A percentile compares a stretch with the other conserved stretches of the same genome.
phyloP scores from a whole-genome alignment of 2,888 invertebrate species.

The Agrilus cyanescens region DNA sequence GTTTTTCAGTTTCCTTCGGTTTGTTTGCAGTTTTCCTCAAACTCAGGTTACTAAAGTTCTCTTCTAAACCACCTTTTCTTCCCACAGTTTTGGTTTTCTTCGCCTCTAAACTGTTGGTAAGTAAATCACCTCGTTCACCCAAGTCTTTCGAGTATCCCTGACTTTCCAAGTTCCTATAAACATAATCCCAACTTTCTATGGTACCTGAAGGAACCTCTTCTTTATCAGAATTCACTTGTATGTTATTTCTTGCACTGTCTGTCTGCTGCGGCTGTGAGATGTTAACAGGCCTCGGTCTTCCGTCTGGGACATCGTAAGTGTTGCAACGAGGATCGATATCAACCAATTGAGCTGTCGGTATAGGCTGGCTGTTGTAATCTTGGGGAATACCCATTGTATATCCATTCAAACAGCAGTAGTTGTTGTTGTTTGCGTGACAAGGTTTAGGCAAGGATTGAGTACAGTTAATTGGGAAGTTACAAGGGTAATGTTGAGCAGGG shows the following conservation, averaged over 20 bases:
- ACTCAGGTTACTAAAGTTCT: slow-evolving; percentile 42
- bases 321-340: slow-evolving; percentile 44
- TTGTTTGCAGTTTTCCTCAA: slow-evolving; percentile 40
- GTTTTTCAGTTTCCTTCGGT: slow-evolving; percentile 41
- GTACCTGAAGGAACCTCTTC: slow-evolving; percentile 53
- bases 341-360: slow-evolving; percentile 57
- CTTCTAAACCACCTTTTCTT: slow-evolving; percentile 41
- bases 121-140: slow-evolving; percentile 52
- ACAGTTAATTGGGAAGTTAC: slow-evolving; percentile 18
- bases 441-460: slow-evolving; percentile 19
- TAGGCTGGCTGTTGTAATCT: slow-evolving; percentile 36
- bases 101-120: slow-evolving; percentile 37
- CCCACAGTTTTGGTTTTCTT: slow-evolving; percentile 33
- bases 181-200: slow-evolving; percentile 70
- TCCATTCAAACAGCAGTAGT: slow-evolving; percentile 28
- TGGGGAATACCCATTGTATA: slow-evolving; percentile 27
- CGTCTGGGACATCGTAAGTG: slow-evolving; percentile 26
- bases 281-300: slow-evolving; percentile 1
- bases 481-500: slow-evolving; percentile 17
- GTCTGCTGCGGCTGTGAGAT: no score
- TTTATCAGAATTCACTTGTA: slow-evolving; percentile 17
- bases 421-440: slow-evolving; percentile 30
- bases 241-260: slow-evolving; percentile 7
- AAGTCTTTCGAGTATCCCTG: slow-evolving; percentile 57
- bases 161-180: slow-evolving; percentile 63